Evolutionary conservation across 2,888 invertebrate species (phyloP).

Genomic region (Eustalomyia histrio): DNA sequence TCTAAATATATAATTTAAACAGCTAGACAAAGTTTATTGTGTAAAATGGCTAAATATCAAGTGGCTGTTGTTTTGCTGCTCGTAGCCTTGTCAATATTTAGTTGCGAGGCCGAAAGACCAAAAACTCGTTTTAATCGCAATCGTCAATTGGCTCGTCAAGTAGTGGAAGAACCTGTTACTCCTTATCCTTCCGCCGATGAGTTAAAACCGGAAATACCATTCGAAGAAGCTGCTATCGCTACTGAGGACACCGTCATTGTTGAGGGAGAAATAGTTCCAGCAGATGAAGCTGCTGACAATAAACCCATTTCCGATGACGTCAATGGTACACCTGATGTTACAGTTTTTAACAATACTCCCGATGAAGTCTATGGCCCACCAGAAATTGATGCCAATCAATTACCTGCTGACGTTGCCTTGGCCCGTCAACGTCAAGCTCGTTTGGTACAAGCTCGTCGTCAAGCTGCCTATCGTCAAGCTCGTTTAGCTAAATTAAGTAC

Average conservation of each 20-base stretch:
- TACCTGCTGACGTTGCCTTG: slow-evolving; percentile 46
- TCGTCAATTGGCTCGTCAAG: slow-evolving; percentile 65
- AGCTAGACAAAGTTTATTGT: too few species aligned
- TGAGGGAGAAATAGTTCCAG: slow-evolving; percentile 39
- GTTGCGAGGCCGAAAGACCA: slow-evolving; percentile 42
- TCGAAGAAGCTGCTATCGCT: slow-evolving; percentile 57
- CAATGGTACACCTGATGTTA: slow-evolving; percentile 72
- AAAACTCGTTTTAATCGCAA: slow-evolving; percentile 56
- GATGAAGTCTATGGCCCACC: slow-evolving; percentile 74
- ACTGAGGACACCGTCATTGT: slow-evolving; percentile 49
- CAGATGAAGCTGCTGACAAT: slow-evolving; percentile 47
- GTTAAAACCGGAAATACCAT: slow-evolving; percentile 64
- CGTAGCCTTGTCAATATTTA: slow-evolving; percentile 50
- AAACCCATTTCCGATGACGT: slow-evolving; percentile 73
- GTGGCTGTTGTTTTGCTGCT: slow-evolving; percentile 65
- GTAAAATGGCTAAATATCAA: slow-evolving; percentile 74
- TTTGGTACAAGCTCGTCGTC: slow-evolving; percentile 70
- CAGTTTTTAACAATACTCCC: slow-evolving; percentile 70
- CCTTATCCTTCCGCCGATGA: slow-evolving; percentile 66
- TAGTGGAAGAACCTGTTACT: slow-evolving; percentile 57
- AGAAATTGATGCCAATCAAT: slow-evolving; percentile 64
- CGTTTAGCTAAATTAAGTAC: slow-evolving; percentile 59
- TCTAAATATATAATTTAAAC: slow-evolving; percentile 6
- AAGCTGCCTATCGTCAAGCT: slow-evolving; percentile 65
- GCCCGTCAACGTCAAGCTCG: slow-evolving; percentile 69